Evolutionary conservation across 2,113 vertebrate species (phyloP).

Genomic region (Sialia sialis): DNA sequence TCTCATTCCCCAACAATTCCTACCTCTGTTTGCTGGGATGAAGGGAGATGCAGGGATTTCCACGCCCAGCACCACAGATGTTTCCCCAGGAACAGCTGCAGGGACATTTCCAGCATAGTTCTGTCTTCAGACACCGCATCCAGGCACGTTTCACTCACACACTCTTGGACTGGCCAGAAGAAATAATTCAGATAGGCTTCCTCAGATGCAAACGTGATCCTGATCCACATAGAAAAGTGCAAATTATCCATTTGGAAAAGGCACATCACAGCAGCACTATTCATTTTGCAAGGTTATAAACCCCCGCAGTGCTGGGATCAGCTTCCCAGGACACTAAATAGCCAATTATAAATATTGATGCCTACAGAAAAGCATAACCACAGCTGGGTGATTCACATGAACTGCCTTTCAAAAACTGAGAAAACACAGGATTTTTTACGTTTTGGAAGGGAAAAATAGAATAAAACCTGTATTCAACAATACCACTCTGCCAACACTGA

Average conservation of each 20-base stretch:
- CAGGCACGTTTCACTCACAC: not conserved
- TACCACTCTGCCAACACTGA: not conserved
- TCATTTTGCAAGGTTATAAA: not conserved
- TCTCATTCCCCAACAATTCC: not conserved
- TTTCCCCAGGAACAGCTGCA: conserved; percentile 51
- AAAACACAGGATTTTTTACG: not conserved
- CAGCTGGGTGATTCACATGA: not conserved
- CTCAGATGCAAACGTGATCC: not conserved
- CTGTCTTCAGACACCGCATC: not conserved
- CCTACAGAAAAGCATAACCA: not conserved
- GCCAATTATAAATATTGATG: not conserved
- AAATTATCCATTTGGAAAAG: not conserved
- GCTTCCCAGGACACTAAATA: not conserved
- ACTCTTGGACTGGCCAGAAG: not conserved
- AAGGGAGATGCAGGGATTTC: not conserved
- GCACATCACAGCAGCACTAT: not conserved
- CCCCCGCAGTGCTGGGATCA: not conserved
- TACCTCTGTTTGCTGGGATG: not conserved
- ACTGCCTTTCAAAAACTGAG: not conserved
- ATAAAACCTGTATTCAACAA: not conserved
- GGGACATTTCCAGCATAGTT: conserved; percentile 27
- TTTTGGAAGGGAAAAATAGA: not conserved
- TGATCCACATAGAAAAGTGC: not conserved
- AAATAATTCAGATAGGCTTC: not conserved
- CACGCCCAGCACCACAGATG: not conserved